Conservation (phyloP, 2,888 invertebrate genomes). For the Ectemnius continuus region DNA sequence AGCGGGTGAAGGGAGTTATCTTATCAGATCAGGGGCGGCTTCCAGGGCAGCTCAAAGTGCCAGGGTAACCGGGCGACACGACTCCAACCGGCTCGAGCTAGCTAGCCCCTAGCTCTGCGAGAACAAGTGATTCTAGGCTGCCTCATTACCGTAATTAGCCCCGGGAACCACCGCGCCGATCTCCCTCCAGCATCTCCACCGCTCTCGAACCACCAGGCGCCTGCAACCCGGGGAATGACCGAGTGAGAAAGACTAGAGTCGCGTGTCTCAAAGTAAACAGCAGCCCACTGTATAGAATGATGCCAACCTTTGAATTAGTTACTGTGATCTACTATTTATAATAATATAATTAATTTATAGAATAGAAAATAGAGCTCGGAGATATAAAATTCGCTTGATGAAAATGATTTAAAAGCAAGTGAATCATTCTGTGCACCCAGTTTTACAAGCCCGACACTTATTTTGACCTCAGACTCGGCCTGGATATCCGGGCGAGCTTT, state of each 20-base stretch:
- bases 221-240: constrained; percentile 11
- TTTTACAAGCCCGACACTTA: no score
- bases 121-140: constrained; percentile 56
- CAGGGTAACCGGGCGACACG: constrained; percentile 50
- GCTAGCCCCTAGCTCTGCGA: constrained; percentile 25
- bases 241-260: constrained; percentile 40
- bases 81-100: constrained; percentile 15
- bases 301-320: no score
- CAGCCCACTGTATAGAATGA: neutral
- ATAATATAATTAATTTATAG: no score
- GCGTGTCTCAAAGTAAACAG: constrained; percentile 39
- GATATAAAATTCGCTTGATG: no score
- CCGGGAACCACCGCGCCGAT: constrained; percentile 64
- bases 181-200: constrained; percentile 63
- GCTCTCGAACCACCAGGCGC: constrained; percentile 32
- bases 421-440: no score
- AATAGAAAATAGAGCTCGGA: no score
- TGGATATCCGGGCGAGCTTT: no score
- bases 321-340: no score
- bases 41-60: constrained; percentile 67
- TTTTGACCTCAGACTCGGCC: no score
- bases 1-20: constrained; percentile 53
- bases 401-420: no score
- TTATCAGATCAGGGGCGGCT: constrained; percentile 71
- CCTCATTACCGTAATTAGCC: constrained; percentile 73